Conservation (phyloP, 2,888 invertebrate species). For the Dinocampus coccinellae region DNA sequence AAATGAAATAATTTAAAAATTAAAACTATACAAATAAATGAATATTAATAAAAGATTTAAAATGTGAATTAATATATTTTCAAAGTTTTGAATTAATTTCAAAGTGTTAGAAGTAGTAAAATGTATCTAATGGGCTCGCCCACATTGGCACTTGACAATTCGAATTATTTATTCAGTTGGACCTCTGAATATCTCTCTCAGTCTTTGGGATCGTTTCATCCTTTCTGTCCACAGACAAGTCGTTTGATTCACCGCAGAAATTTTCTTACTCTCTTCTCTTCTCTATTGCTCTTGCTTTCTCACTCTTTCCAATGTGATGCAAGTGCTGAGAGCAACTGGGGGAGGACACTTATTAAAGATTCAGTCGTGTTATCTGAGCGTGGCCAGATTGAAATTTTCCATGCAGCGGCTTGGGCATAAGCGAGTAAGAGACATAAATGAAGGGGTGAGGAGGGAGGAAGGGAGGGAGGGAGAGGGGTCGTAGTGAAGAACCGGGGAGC, state of each 20-base stretch:
- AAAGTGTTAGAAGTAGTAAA: slow-evolving; percentile 51
- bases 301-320: slow-evolving; percentile 13
- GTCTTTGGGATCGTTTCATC: slow-evolving; percentile 27
- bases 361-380: slow-evolving; percentile 65
- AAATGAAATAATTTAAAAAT: no score
- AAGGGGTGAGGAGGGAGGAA: background rate
- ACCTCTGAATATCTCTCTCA: slow-evolving; percentile 28
- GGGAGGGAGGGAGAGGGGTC: background rate
- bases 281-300: slow-evolving; percentile 26
- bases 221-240: slow-evolving; percentile 33
- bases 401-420: slow-evolving; percentile 50
- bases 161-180: slow-evolving; percentile 63
- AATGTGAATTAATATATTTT: no score
- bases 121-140: slow-evolving; percentile 62
- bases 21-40: no score
- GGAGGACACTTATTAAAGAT: slow-evolving; percentile 66
- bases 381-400: slow-evolving; percentile 67
- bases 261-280: slow-evolving; percentile 42
- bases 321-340: slow-evolving; percentile 11
- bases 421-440: background rate
- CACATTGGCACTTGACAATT: slow-evolving; percentile 57
- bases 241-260: slow-evolving; percentile 39
- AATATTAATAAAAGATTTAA: no score
- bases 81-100: background rate
- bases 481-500: no score